phyloP scores from a whole-genome alignment of 1,140 invertebrate species.

The Ladona fulva region DNA sequence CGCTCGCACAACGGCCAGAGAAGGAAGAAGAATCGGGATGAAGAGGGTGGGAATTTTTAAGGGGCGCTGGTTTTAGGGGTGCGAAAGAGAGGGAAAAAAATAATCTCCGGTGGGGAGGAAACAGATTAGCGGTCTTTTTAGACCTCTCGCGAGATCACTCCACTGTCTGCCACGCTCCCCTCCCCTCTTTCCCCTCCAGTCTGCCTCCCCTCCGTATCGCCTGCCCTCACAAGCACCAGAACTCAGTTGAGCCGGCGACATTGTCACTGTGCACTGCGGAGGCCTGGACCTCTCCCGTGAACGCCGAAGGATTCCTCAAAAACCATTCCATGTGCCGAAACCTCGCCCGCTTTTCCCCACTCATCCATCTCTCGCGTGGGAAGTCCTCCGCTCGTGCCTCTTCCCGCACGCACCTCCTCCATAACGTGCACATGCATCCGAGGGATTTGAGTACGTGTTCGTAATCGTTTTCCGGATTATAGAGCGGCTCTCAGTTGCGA shows the following conservation, averaged over 20 bases:
- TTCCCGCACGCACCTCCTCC: slow-evolving; percentile 20
- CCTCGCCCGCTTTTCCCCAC: slow-evolving; percentile 36
- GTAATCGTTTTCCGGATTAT: too few relatives aligned
- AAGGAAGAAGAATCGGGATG: too few relatives aligned
- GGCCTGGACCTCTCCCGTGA: slow-evolving; percentile 15
- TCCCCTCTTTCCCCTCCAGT: not conserved
- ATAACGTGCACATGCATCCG: too few relatives aligned
- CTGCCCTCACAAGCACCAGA: not conserved
- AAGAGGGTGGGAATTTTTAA: too few relatives aligned
- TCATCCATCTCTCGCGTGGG: slow-evolving; percentile 35
- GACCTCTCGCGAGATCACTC: too few relatives aligned
- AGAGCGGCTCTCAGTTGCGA: too few relatives aligned
- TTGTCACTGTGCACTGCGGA: not conserved
- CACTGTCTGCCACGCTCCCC: slow-evolving; percentile 16
- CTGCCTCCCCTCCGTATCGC: not conserved
- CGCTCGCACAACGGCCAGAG: too few relatives aligned
- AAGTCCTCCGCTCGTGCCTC: slow-evolving; percentile 36
- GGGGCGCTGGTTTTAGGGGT: too few relatives aligned
- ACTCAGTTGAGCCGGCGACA: not conserved
- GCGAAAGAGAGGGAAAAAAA: too few relatives aligned
- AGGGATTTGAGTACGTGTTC: too few relatives aligned
- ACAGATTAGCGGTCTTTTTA: slow-evolving; percentile 3
- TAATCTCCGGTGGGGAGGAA: not conserved
- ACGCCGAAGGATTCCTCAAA: slow-evolving; percentile 31
- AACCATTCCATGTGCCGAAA: slow-evolving; percentile 31